Evolutionary conservation across 2,113 vertebrate genomes (phyloP).

Genomic region (Lonchura striata): DNA sequence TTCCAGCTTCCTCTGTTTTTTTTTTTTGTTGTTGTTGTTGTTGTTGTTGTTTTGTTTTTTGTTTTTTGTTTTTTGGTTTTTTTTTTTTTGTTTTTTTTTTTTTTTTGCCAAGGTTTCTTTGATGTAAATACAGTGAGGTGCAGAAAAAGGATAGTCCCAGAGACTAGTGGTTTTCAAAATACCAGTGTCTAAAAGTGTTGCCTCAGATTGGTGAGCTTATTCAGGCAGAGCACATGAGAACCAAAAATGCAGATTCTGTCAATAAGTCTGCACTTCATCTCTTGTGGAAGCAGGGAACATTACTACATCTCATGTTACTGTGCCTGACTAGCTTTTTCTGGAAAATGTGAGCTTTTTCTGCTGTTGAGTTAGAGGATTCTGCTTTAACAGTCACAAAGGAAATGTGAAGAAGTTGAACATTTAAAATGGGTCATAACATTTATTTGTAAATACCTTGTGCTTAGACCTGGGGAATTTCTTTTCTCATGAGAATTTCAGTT

Average conservation of each 20-base stretch:
- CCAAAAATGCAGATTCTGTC: conserved; percentile 36
- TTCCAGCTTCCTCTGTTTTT: neutral
- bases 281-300: neutral
- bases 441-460: neutral
- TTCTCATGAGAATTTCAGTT: neutral
- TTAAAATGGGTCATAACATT: neutral
- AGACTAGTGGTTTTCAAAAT: neutral
- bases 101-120: neutral
- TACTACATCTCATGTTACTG: neutral
- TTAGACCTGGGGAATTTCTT: neutral
- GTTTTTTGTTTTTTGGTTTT: neutral
- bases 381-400: neutral
- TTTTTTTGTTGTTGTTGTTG: too few relatives aligned
- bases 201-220: neutral
- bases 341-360: neutral
- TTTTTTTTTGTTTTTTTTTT: neutral
- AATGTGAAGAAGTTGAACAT: neutral
- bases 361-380: neutral
- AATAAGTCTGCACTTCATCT: neutral
- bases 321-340: neutral
- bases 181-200: neutral
- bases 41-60: too few relatives aligned
- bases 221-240: neutral
- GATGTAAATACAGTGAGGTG: neutral
- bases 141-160: neutral